Evolutionary conservation across 2,113 vertebrate species (phyloP).

Genomic region (Cyphomyrus discorhynchus): DNA sequence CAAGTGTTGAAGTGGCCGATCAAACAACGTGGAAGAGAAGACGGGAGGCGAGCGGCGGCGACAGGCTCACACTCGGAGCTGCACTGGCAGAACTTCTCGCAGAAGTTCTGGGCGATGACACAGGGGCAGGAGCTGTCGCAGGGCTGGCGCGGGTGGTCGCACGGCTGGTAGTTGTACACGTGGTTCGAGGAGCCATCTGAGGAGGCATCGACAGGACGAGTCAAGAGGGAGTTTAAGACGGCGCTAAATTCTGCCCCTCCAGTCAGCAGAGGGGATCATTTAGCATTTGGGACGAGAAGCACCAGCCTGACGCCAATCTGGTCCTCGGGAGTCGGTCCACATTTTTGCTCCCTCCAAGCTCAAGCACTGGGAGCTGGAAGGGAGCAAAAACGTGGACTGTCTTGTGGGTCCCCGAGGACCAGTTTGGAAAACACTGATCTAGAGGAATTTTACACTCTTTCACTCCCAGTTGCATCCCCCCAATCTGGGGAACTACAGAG

Average conservation of each 20-base stretch:
- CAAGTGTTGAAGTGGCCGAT: background rate
- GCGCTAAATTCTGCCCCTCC: background rate
- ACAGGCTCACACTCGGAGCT: constrained; percentile 92
- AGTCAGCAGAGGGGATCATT: background rate
- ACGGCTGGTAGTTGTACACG: constrained; percentile 98
- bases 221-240: background rate
- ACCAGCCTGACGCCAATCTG: background rate
- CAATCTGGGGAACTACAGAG: background rate
- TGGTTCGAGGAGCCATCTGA: constrained; percentile 96
- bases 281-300: background rate
- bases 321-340: background rate
- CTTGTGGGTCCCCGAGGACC: background rate
- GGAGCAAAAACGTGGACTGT: background rate
- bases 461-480: background rate
- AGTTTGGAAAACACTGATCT: background rate
- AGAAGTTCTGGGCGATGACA: constrained; percentile 97
- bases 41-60: background rate
- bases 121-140: constrained; percentile 97
- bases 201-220: background rate
- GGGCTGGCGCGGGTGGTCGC: constrained; percentile 93
- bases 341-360: background rate
- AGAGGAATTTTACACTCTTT: background rate
- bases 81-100: constrained; percentile 99
- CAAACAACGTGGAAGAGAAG: too few relatives aligned
- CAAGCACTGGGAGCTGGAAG: background rate